phyloP scores from a whole-genome alignment of 2,888 invertebrate species.

The Chironomus tentans region DNA sequence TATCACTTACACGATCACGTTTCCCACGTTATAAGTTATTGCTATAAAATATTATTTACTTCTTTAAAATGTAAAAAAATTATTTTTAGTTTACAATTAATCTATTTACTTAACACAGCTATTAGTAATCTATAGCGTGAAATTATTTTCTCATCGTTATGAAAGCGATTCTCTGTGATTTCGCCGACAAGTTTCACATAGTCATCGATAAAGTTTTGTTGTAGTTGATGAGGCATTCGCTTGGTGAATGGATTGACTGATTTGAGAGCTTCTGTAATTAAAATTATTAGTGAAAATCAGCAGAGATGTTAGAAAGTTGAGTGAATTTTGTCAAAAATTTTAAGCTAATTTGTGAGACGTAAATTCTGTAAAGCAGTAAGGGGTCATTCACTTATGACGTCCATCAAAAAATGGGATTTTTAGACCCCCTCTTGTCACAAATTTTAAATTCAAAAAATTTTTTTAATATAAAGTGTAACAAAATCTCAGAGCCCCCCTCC shows the following conservation, averaged over 20 bases:
- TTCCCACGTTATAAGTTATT: too few relatives aligned
- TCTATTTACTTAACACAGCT: neutral
- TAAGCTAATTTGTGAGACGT: slow-evolving; percentile 25
- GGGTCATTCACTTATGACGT: too few relatives aligned
- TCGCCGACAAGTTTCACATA: slow-evolving; percentile 46
- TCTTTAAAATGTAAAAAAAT: too few relatives aligned
- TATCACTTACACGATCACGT: too few relatives aligned
- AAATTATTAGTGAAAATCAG: neutral
- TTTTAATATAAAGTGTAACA: too few relatives aligned
- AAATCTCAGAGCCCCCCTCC: too few relatives aligned
- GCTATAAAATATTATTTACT: too few relatives aligned
- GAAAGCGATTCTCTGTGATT: slow-evolving; percentile 30
- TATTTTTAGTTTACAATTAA: neutral
- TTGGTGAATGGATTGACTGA: slow-evolving; percentile 63
- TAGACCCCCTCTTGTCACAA: too few relatives aligned
- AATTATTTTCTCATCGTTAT: neutral
- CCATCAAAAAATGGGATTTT: too few relatives aligned
- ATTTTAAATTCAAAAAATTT: too few relatives aligned
- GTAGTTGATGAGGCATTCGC: slow-evolving; percentile 49
- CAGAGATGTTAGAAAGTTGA: neutral
- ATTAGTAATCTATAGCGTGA: neutral
- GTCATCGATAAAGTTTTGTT: slow-evolving; percentile 53
- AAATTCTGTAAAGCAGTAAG: too few relatives aligned
- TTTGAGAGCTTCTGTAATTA: slow-evolving; percentile 49
- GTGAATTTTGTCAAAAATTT: neutral